Evolutionary conservation across 2,113 vertebrate genomes (phyloP), one percentile per base, ranked within the genome.

Genomic region (Semicossyphus pulcher): DNA sequence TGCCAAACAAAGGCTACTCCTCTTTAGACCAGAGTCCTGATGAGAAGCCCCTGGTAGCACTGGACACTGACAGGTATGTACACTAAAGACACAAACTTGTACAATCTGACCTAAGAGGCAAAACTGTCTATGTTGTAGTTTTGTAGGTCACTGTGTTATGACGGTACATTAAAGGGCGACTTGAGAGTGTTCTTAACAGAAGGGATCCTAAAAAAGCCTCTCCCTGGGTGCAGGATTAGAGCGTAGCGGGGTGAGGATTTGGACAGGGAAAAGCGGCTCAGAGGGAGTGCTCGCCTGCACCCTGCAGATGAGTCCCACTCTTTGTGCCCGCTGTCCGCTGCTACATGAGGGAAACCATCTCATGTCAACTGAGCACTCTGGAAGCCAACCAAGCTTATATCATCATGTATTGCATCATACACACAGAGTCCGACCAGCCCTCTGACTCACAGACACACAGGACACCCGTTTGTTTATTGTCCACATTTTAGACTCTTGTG

Each of bases 11-110:
- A 94, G 98, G 97, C 58, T 99, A 99, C 83, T 98, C 97, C 0
- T 98, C 98, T 0, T 93, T 99, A 93, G 98, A 99, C 84, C 97
- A 98, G 94, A 99, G 96, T 86, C 97, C 98, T 4, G 98, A 99
- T 73, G 97, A 99, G 89, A 98, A 98, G 86, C 98, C 97, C 2
- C 92, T 99, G 86, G 98, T 99, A 76, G 97, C 97, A 20, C 93
- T 99, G 93, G 98, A 99, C 91, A 99, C 98, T 0, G 98, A 99
- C 95, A 99, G 98, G 97, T 99, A 90, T n/a, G 63, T n/a, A 23
- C 1, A 25, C 14, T 39, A 18, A 11, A 18, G 36, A 36, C 18
- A 8, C 37, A 15, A 8, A 29, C 18, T 4, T 39, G 29, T 56
- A n/a, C 20, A 10, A n/a, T 18, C 6, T 36, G 23, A 70, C 29